phyloP scores from a whole-genome alignment of 2,797 vertebrate species.

The Alca torda region DNA sequence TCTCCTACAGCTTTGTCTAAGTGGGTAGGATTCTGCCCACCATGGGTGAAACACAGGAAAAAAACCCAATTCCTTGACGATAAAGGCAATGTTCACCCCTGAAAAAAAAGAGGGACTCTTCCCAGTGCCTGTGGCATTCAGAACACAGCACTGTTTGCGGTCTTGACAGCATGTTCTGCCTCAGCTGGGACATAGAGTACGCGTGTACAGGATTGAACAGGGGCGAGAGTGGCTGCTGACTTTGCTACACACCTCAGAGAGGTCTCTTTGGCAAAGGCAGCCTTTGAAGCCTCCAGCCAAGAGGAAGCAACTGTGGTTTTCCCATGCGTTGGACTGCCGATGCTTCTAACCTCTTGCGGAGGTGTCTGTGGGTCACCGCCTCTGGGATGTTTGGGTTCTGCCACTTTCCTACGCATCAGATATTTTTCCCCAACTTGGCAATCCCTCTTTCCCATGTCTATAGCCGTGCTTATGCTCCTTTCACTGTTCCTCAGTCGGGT shows the following conservation, averaged over 20 bases:
- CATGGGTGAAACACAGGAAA: background rate
- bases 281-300: background rate
- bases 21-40: background rate
- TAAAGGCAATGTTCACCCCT: background rate
- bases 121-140: background rate
- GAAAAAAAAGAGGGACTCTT: background rate
- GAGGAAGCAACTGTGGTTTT: background rate
- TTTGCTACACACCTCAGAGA: background rate
- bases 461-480: background rate
- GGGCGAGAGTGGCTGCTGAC: background rate
- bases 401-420: background rate
- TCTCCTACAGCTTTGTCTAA: background rate
- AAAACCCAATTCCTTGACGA: background rate
- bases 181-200: fast-evolving
- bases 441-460: background rate
- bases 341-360: background rate
- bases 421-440: background rate
- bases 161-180: background rate
- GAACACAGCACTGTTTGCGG: background rate
- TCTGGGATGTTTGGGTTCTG: background rate
- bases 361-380: background rate
- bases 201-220: background rate
- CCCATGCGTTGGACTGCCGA: fast-evolving
- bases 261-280: background rate
- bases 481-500: background rate